Evolutionary conservation across 2,888 invertebrate species (phyloP), one percentile per base, ranked within the genome.

Genomic region (Lamproptera curius): DNA sequence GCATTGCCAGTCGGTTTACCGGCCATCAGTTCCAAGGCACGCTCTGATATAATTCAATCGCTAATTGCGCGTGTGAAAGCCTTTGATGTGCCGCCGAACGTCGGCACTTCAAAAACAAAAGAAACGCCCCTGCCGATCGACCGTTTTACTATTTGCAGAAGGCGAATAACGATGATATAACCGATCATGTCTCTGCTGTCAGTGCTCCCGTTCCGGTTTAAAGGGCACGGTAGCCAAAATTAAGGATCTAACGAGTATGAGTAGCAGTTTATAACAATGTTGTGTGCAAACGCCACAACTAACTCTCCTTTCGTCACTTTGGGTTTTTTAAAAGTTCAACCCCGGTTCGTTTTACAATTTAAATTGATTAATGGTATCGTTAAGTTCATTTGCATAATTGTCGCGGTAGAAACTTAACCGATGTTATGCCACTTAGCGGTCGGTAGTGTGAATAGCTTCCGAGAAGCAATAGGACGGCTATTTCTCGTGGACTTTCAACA

Each of bases 21-120:
- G 59, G 55, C 57, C 37, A 37, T 40, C 34, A 48, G 51, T 39
- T 50, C 39, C 71, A 70, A 63, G 69, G 67, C 70, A 63, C 70
- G 57, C 52, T 34, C 56, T 64, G 58, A 59, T 61, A 60, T 65
- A 66, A 70, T 69, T 68, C 67, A 69, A 68, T 70, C 56, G 64
- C 58, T 67, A 73, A 72, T 69, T 73, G 63, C 65, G 55, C 14
- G 6, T 45, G 45, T 54, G 53, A 42, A 51, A 13, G 45, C 39
- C 52, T 42, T 42, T 49, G 49, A 49, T 49, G 43, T 49, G 26
- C 31, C n/a, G 10, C 15, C 28, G 23, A 8, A 1, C 38, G 8
- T 43, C 49, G 49, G 40, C 43, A 35, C 44, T 49, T 49, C 44
- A 43, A 23, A n/a, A n/a, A 16, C 14, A 31, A 15, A 10, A n/a